Conservation (phyloP, 2,113 vertebrate genomes). For the Peucedramus taeniatus region DNA sequence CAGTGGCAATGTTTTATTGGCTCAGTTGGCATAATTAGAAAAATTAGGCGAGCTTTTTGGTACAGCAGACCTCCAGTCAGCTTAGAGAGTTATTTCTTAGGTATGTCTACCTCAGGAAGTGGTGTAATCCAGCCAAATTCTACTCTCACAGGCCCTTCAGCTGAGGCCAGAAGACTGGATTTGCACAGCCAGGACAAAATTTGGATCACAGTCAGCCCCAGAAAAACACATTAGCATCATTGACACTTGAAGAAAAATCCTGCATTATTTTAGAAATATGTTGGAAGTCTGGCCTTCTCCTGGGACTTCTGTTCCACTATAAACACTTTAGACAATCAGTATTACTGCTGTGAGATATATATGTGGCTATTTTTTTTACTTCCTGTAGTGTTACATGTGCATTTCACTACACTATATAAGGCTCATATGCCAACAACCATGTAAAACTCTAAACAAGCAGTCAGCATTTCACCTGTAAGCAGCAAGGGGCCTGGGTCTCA, state of each 20-base stretch:
- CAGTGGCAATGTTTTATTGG: not conserved
- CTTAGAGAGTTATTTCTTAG: not conserved
- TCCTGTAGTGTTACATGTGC: not conserved
- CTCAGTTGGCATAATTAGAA: not conserved
- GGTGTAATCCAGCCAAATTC: not conserved
- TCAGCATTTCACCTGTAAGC: not conserved
- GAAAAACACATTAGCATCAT: not conserved
- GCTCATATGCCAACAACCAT: not conserved
- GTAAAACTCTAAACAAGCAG: not conserved
- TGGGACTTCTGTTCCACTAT: not conserved
- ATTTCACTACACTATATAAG: not conserved
- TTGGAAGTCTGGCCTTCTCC: not conserved
- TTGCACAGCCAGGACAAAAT: not conserved
- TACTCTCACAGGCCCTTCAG: not conserved
- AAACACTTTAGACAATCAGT: not conserved
- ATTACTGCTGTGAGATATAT: not conserved
- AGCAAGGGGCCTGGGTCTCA: not conserved
- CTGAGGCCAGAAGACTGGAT: not conserved
- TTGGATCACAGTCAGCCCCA: not conserved
- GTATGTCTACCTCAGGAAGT: not conserved
- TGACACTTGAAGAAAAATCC: not conserved
- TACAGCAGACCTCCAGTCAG: not conserved
- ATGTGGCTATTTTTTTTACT: not conserved
- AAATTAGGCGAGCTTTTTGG: not conserved
- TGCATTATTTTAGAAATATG: not conserved